phyloP scores from a whole-genome alignment of 2,113 vertebrate genomes.

The crab-eating macaque (Macaca fascicularis) region DNA sequence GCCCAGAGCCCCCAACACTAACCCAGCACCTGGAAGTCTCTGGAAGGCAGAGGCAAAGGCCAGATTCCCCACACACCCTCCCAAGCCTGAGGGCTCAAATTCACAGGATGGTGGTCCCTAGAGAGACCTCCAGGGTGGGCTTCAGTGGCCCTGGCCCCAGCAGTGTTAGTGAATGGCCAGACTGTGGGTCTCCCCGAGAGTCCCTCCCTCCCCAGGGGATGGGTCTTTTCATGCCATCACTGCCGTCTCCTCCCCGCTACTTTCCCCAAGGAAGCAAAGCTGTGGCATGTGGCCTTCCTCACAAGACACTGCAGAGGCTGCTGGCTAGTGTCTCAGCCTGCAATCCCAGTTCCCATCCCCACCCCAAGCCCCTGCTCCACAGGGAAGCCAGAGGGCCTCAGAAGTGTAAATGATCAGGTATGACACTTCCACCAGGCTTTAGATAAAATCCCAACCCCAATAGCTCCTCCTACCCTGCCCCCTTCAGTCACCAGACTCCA shows the following conservation, averaged over 20 bases:
- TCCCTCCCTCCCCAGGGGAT: neutral
- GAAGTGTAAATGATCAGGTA: fast-evolving
- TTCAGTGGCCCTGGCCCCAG: neutral
- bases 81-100: neutral
- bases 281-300: neutral
- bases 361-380: neutral
- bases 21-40: neutral
- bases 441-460: neutral
- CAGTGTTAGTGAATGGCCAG: neutral
- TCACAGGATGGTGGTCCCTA: neutral
- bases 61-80: neutral
- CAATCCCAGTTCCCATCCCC: neutral
- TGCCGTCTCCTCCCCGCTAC: neutral
- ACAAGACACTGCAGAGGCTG: neutral
- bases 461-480: neutral
- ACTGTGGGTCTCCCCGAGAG: neutral
- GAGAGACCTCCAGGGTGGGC: fast-evolving
- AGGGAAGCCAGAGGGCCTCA: neutral
- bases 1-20: neutral
- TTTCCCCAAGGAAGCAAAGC: neutral
- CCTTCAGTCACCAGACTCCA: neutral
- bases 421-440: neutral
- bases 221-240: neutral
- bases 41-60: neutral
- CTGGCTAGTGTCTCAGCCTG: neutral